Percentiles rank a stretch among this genome's conserved stretches.
Conservation (phyloP, 2,888 invertebrate species). For the Parnassius glacialis region DNA sequence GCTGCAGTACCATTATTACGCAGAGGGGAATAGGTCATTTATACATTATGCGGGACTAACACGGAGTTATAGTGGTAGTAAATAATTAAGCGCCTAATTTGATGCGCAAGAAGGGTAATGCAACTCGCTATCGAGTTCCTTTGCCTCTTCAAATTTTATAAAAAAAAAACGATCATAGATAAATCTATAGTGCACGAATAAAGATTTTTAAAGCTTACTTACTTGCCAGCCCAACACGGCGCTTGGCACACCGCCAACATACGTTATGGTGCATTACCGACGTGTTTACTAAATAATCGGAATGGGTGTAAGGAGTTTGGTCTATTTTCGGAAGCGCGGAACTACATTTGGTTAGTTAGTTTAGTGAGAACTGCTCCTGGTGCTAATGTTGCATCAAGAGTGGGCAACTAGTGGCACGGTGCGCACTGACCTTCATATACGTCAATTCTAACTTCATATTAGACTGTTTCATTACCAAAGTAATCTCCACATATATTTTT, state of each 20-base stretch:
- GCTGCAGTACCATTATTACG: too few relatives aligned
- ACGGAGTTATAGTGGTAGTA: constrained; percentile 73
- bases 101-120: constrained; percentile 60
- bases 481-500: too few relatives aligned
- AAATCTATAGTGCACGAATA: too few relatives aligned
- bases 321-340: constrained; percentile 6
- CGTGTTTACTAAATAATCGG: constrained; percentile 14
- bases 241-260: constrained; percentile 5
- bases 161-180: too few relatives aligned
- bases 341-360: not conserved
- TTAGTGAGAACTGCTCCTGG: not conserved
- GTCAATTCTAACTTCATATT: too few relatives aligned
- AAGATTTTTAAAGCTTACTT: too few relatives aligned
- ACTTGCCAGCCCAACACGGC: not conserved
- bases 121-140: too few relatives aligned
- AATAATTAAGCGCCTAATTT: constrained; percentile 78
- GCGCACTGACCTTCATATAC: too few relatives aligned
- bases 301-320: constrained; percentile 5
- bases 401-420: too few relatives aligned
- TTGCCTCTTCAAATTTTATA: too few relatives aligned
- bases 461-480: too few relatives aligned
- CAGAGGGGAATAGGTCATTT: constrained; percentile 52
- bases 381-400: too few relatives aligned
- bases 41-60: constrained; percentile 55
- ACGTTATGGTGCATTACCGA: constrained; percentile 1